Evolutionary conservation across 2,797 vertebrate species (phyloP), one percentile per base, ranked within the genome.

Genomic region (Hypotaenidia philippensis): DNA sequence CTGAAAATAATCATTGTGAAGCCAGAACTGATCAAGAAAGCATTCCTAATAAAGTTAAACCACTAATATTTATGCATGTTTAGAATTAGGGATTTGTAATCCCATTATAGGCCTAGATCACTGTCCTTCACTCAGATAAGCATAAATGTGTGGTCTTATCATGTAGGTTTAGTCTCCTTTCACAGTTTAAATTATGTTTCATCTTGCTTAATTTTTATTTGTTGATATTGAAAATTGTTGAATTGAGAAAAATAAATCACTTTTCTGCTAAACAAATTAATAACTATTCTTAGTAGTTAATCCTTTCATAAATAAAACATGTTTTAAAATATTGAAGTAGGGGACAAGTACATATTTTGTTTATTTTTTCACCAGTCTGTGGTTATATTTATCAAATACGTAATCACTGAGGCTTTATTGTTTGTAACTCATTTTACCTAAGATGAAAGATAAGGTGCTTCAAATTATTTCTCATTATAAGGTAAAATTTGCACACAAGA

Each of bases 21-120:
- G 27, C 71, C 63, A 96, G 59, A 95, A 87, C 34, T 44, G 69
- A 92, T 96, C 49, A 77, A 61, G 81, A 68, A 82, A 86, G 23
- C 87, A n/a, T 83, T 93, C 74, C 63, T 78, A 93, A 87, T 93
- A 91, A 88, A 77, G 82, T 93, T 93, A 92, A 97, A 96, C 29
- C 34, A 56, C 63, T 93, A 61, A 92, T 93, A 71, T 76, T 94
- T 94, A 94, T 92, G 93, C 41, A 81, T 89, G 59, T 76, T 92
- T 95, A 83, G 93, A 81, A 68, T 79, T 91, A 87, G 17, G 25
- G 70, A 55, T 87, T 31, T 87, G 77, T 83, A 93, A 89, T 92
- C 71, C 83, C 71, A 72, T 89, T 95, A 75, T 40, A 91, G 52
- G 69, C 83, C 63, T 90, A 70, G 60, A 76, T 95, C 66, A 69